A percentile compares a stretch with the other conserved stretches of the same genome.
These are phyloP conservation scores for Bergia puertoricense DNA, from an alignment of 92 coral and sea anemone species.

Conservation along the genomic window DNA sequence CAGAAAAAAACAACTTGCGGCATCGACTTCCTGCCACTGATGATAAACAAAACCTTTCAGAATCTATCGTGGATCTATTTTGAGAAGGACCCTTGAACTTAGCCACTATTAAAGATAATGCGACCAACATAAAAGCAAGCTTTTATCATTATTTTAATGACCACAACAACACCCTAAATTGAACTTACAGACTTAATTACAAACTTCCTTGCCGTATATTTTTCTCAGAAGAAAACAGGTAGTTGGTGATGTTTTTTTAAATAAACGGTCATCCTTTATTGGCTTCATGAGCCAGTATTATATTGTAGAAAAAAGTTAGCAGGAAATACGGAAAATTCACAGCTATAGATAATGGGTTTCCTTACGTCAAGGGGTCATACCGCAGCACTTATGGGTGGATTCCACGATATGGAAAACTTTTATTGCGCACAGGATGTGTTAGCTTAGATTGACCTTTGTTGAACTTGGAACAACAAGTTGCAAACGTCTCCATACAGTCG, in stretches of 20 bases:
- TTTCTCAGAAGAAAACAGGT: not conserved
- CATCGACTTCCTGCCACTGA: constrained; percentile 5
- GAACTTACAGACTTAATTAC: not conserved
- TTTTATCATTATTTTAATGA: constrained; percentile 8
- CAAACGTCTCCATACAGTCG: constrained; percentile 29
- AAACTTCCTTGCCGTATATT: not conserved
- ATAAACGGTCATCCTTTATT: not conserved
- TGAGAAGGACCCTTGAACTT: constrained; percentile 27
- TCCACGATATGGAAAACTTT: not conserved
- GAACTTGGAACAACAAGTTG: constrained; percentile 3
- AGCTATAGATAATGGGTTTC: not conserved
- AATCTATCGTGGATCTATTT: constrained; percentile 7
- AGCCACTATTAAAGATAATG: constrained; percentile 32
- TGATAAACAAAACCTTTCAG: constrained; percentile 10
- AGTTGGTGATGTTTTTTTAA: not conserved
- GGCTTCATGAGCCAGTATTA: not conserved
- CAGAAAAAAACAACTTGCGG: not conserved
- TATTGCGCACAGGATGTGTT: not conserved
- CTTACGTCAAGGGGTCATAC: constrained; percentile 10
- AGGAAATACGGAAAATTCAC: constrained; percentile 3
- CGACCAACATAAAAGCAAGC: not conserved
- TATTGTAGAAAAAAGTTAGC: not conserved
- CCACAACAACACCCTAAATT: not conserved
- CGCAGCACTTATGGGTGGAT: not conserved
- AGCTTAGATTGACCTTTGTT: constrained; percentile 28